phyloP scores from a whole-genome alignment of 2,113 vertebrate genomes.

The Phylloscopus trochilus region DNA sequence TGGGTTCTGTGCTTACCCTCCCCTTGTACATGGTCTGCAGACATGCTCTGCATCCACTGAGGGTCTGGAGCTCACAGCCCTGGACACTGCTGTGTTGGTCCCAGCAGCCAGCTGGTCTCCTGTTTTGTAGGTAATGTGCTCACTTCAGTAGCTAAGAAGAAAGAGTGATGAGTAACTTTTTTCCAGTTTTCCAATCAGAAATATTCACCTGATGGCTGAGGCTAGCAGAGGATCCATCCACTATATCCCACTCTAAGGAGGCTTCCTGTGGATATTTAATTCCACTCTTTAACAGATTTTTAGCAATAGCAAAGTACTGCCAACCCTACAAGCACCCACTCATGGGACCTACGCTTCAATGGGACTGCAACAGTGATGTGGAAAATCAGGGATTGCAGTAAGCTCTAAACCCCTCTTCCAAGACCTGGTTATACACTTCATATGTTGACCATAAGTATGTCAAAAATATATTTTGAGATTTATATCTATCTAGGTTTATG shows the following conservation, averaged over 20 bases:
- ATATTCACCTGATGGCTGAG: background rate
- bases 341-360: background rate
- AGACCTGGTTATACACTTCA: background rate
- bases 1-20: background rate
- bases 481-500: background rate
- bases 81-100: background rate
- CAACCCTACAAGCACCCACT: background rate
- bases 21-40: rapidly evolving
- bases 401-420: background rate
- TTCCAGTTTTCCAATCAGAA: background rate
- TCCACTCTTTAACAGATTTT: background rate
- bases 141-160: background rate
- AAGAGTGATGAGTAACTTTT: background rate
- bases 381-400: background rate
- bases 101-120: background rate
- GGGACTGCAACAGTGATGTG: background rate
- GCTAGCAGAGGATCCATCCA: background rate
- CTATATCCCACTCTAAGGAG: background rate
- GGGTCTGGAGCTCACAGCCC: background rate
- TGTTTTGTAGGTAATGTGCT: background rate
- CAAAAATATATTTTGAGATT: background rate
- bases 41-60: background rate
- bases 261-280: background rate
- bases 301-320: background rate
- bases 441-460: background rate